These are phyloP conservation scores for Rallus crepitans DNA, from an alignment of 2,797 vertebrate species.

Conservation along the genomic window DNA sequence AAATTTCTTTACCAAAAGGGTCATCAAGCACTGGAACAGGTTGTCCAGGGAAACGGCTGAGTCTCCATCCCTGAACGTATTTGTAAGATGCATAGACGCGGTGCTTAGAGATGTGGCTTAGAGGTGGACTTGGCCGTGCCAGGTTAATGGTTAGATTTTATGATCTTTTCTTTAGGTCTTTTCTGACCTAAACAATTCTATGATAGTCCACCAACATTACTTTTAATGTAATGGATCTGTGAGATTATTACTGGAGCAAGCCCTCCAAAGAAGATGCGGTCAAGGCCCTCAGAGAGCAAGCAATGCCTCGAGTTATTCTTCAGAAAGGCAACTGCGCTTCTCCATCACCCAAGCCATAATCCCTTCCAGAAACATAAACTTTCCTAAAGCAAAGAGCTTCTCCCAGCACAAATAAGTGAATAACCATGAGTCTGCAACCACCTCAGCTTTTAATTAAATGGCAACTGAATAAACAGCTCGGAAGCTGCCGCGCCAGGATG, in stretches of 20 bases:
- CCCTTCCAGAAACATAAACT: not conserved
- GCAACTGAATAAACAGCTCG: constrained; percentile 61
- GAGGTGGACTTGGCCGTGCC: not conserved
- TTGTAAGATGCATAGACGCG: not conserved
- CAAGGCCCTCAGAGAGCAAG: not conserved
- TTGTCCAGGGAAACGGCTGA: not conserved
- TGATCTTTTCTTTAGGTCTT: not conserved
- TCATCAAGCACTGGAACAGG: not conserved
- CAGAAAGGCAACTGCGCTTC: not conserved
- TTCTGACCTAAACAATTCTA: not conserved
- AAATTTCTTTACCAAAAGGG: not conserved
- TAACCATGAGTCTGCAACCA: not conserved
- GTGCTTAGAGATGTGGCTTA: not conserved
- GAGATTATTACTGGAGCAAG: not conserved
- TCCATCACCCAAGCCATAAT: not conserved
- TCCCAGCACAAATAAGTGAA: constrained; percentile 11
- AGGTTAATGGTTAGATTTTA: fast-evolving
- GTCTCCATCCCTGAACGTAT: not conserved
- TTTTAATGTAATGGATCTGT: not conserved
- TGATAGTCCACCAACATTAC: not conserved
- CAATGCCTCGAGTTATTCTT: not conserved
- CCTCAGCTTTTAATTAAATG: constrained; percentile 48
- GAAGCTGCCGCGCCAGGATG: not conserved
- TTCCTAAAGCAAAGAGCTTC: not conserved
- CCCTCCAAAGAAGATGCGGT: not conserved